These are phyloP conservation scores for Pycnonotus jocosus DNA, from an alignment of 2,113 vertebrate species.

Conservation along the genomic window DNA sequence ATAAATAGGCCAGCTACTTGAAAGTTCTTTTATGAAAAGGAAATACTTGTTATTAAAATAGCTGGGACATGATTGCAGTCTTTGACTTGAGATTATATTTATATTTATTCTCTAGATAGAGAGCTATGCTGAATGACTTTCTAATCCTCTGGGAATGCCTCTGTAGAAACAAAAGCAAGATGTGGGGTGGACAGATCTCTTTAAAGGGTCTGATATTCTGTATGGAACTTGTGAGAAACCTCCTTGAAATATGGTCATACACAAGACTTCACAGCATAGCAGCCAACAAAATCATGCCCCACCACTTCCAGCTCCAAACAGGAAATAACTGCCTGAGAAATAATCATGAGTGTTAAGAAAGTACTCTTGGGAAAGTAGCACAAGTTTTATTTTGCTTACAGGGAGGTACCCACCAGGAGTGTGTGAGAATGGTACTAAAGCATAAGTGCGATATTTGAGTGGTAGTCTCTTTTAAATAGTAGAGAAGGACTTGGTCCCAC, in stretches of 20 bases:
- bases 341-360: neutral
- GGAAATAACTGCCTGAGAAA: neutral
- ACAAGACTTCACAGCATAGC: neutral
- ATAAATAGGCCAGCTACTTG: neutral
- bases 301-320: neutral
- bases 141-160: neutral
- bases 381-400: neutral
- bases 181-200: neutral
- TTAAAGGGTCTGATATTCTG: neutral
- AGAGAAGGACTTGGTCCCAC: neutral
- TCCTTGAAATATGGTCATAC: neutral
- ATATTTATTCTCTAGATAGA: neutral
- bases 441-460: neutral
- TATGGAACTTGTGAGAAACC: neutral
- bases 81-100: neutral
- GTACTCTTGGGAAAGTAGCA: neutral
- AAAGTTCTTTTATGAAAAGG: slow-evolving; percentile 38
- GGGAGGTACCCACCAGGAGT: neutral
- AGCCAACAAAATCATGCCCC: neutral
- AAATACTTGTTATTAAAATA: slow-evolving; percentile 29
- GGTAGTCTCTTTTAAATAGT: neutral
- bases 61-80: neutral
- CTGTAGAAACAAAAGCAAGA: neutral
- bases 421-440: neutral
- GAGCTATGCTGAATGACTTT: neutral